Base-by-base conservation (phyloP, 2,113 vertebrate genomes). In the Cavia porcellus region DNA sequence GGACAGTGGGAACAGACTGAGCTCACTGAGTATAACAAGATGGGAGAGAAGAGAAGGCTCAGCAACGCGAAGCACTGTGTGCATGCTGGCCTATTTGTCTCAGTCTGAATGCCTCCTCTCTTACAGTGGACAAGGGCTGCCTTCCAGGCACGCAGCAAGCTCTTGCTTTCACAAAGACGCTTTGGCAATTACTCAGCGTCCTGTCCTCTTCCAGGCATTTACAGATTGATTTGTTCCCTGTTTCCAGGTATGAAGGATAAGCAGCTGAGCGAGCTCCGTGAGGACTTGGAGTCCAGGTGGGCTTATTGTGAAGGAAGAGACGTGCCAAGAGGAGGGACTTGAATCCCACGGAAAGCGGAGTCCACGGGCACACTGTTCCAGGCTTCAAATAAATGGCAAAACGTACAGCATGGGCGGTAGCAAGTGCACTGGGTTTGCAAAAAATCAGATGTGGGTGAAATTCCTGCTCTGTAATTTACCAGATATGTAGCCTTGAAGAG, bases 221-320 rank as follows among this genome's bases (percentile, higher is more conserved):
- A 96, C 87, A 96, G 79, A 97, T 74, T 82, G 87, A 95, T 96
- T 95, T 89, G 80, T 96, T 94, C 90, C 91, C 64, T 24, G 55
- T 95, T 87, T 64, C 80, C 92, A 95, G 89, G 64, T 97, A 28
- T 14, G 92, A 91, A 70, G 94, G 66, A 50, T 84, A 90, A 75
- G 79, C 64, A 17, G 92, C 90, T 89, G 94, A 81, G 35, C 61
- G 70, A 61, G 35, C 74, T 2, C 61, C 72, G 38, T 83, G 62
- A 88, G 28, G 38, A 35, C 52, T 10, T 64, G 28, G 57, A 61
- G n/a, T 79, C 81, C 42, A 11, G 86, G 17, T 47, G 38, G 86
- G 38, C 28, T 84, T 64, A 22, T 19, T 38, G 35, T 52, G 30
- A 7, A 94, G 74, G 25, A 17, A 57, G 59, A 77, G 59, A n/a